Evolutionary conservation across 1,140 invertebrate species (phyloP), one percentile per base, ranked within the genome.

Genomic region (Cotesia glomerata): DNA sequence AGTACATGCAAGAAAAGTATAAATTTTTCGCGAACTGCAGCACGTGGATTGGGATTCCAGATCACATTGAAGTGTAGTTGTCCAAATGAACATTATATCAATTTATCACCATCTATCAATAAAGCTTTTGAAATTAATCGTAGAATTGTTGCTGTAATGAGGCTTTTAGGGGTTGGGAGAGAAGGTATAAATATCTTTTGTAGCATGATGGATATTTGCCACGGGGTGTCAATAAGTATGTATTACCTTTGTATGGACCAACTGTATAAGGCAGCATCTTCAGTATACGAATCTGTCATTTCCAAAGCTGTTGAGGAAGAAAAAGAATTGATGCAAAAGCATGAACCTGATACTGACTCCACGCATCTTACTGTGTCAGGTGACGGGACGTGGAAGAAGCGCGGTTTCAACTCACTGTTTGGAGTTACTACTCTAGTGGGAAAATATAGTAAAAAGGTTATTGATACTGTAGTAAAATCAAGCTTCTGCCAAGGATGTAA

Each of bases 181-280:
- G 62, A 75, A 73, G 75, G 77, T 5, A 69, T 78, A 32, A 74
- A 75, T 70, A 71, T 73, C 36, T 77, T 77, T 70, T 77, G 62
- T 69, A 68, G 69, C 18, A 26, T 77, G 8, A 77, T 78, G 74
- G 69, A 78, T 67, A 71, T 78, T 58, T 59, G 62, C 32, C 65
- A 69, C 69, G 66, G 66, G 54, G 14, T 73, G n/a, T 36, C 52
- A 7, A 74, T 14, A 13, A 54, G 49, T 64, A 69, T 18, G 4
- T 71, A 74, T 32, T 77, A 73, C 59, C 62, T 35, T 52, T 71
- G 69, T 39, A 9, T 71, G 26, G 49, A 72, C 61, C 59, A 71
- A 51, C 18, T 71, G 14, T 35, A 67, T 61, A 16, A 14, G 16
- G 73, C 69, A 16, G 69, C 68, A 59, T 51, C 61, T 45, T 51